Evolutionary conservation across 2,888 invertebrate species (phyloP).

Genomic region (Cremastobaeus sp.): DNA sequence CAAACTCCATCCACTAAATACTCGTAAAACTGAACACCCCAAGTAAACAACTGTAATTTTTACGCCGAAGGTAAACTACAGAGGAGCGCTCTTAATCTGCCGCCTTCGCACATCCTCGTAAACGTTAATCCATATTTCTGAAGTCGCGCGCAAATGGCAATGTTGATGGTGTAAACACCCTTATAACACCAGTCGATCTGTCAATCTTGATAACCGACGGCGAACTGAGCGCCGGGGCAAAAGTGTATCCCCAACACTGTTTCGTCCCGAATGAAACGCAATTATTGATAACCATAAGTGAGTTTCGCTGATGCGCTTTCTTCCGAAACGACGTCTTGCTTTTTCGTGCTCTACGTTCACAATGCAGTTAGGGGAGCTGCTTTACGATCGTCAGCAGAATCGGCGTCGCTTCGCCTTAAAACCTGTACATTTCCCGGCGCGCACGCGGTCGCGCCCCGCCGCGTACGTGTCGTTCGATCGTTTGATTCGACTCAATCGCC

Average conservation of each 20-base stretch:
- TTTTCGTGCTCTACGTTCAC: constrained; percentile 17
- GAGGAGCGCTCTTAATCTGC: constrained; percentile 2
- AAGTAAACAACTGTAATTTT: constrained; percentile 19
- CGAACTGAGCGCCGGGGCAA: constrained; percentile 3
- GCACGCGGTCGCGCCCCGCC: too few relatives aligned
- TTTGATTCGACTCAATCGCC: constrained; percentile 22
- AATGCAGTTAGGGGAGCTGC: constrained; percentile 60
- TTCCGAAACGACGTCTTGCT: constrained; percentile 9
- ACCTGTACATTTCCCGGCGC: constrained; percentile 64
- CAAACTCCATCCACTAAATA: constrained; percentile 18
- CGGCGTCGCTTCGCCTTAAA: constrained; percentile 57
- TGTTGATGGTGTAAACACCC: neutral
- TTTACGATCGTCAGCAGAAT: constrained; percentile 62
- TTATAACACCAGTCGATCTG: neutral
- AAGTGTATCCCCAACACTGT: constrained; percentile 20
- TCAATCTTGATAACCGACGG: constrained; percentile 32
- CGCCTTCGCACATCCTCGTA: constrained; percentile 11
- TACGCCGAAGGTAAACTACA: neutral
- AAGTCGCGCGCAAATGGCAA: neutral
- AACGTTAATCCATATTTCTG: constrained; percentile 17
- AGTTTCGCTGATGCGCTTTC: constrained; percentile 15
- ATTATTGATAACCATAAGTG: constrained; percentile 30
- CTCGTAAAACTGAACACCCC: neutral
- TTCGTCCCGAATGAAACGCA: constrained; percentile 15
- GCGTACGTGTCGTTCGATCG: too few relatives aligned